phyloP scores from a whole-genome alignment of 1,140 invertebrate species.

The Drosophila persimilis region DNA sequence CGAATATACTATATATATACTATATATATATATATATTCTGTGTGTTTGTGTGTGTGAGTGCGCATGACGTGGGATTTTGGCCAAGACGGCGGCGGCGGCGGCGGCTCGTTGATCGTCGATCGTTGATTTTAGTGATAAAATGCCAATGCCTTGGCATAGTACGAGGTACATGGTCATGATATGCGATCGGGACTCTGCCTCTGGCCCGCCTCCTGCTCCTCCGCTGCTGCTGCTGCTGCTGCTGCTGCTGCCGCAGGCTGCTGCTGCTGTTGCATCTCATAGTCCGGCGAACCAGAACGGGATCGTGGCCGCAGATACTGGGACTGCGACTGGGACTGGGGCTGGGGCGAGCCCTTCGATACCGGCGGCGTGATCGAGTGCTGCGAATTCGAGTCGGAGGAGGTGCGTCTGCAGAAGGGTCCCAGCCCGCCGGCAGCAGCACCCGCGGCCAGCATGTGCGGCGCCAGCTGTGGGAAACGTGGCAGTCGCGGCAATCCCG shows the following conservation, averaged over 20 bases:
- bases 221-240: conserved; percentile 5
- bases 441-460: conserved; percentile 61
- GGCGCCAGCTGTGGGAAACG: conserved; percentile 75
- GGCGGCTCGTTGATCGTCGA: neutral
- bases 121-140: conserved; percentile 58
- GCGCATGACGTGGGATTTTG: neutral
- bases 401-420: conserved; percentile 78
- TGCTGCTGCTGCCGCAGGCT: neutral
- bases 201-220: conserved; percentile 31
- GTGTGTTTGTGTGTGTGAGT: conserved; percentile 3
- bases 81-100: conserved; percentile 3
- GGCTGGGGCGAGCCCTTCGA: conserved; percentile 58
- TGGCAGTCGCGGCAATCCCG: conserved; percentile 83
- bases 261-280: neutral
- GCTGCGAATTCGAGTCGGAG: conserved; percentile 79
- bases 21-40: conserved; percentile 9
- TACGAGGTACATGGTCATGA: conserved; percentile 82
- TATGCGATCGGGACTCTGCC: conserved; percentile 73
- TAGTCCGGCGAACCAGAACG: conserved; percentile 57
- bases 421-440: conserved; percentile 60
- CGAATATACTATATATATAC: conserved; percentile 8
- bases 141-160: conserved; percentile 78
- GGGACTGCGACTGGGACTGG: conserved; percentile 29
- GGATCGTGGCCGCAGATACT: conserved; percentile 11
- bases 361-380: conserved; percentile 81